These are phyloP conservation scores for Calcarius lapponicus DNA, from an alignment of 2,797 vertebrate species.

Conservation along the genomic window DNA sequence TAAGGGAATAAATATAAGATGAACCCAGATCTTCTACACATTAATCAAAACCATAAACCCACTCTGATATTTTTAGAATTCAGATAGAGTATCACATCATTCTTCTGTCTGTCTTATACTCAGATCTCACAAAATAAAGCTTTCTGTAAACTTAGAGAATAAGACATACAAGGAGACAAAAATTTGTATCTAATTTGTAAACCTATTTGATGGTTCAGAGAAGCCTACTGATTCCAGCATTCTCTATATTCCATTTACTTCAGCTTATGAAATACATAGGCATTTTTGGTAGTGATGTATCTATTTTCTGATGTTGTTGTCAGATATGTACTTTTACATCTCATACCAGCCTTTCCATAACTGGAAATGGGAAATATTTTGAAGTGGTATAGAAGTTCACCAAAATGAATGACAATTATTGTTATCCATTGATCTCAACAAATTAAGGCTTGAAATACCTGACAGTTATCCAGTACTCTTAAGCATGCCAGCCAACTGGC, in stretches of 20 bases:
- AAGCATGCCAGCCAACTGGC: background rate
- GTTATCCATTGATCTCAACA: background rate
- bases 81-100: background rate
- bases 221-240: background rate
- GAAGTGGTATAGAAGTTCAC: background rate
- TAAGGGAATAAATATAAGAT: background rate
- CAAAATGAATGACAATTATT: background rate
- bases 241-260: background rate
- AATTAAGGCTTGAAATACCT: background rate
- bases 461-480: background rate
- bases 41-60: background rate
- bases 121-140: background rate
- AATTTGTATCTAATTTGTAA: background rate
- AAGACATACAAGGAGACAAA: background rate
- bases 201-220: background rate
- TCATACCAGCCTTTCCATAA: background rate
- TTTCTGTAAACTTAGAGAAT: background rate
- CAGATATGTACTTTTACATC: background rate
- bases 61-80: background rate
- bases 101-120: background rate
- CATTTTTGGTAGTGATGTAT: background rate
- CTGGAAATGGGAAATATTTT: background rate
- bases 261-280: background rate
- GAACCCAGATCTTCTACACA: background rate
- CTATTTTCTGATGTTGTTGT: background rate